Evolutionary conservation across 1,140 invertebrate genomes (phyloP).

Genomic region (Rhagoletis zephyria): DNA sequence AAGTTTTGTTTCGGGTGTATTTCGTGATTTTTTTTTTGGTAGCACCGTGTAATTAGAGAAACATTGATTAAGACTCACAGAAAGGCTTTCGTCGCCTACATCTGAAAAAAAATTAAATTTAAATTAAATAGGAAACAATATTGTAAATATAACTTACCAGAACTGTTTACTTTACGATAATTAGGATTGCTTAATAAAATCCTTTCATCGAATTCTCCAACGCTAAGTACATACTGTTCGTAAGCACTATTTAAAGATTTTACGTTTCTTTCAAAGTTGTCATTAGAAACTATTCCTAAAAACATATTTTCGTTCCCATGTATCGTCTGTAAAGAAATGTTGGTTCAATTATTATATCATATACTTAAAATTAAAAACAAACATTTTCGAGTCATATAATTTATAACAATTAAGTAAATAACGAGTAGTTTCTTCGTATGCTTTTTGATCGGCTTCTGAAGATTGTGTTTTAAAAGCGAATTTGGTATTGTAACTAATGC

Average conservation of each 20-base stretch:
- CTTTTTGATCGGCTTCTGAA: too few species aligned
- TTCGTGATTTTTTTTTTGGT: too few species aligned
- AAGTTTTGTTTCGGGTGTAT: too few species aligned
- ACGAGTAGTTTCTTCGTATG: too few species aligned
- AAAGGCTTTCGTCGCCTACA: constrained; percentile 40
- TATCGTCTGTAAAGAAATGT: constrained; percentile 60
- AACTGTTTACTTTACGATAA: constrained; percentile 54
- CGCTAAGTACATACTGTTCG: constrained; percentile 91
- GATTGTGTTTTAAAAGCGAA: too few species aligned
- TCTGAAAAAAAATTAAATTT: constrained; percentile 19
- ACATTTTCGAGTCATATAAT: too few species aligned
- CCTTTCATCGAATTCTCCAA: constrained; percentile 96
- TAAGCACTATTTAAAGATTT: constrained; percentile 91
- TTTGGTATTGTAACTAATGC: too few species aligned
- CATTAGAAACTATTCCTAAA: constrained; percentile 81
- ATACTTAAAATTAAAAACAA: too few species aligned
- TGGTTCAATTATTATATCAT: neutral
- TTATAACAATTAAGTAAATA: too few species aligned
- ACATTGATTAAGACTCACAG: constrained; percentile 34
- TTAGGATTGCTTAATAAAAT: constrained; percentile 85
- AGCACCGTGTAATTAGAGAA: too few species aligned
- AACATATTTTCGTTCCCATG: constrained; percentile 76
- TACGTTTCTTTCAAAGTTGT: constrained; percentile 85
- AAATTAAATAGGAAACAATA: neutral
- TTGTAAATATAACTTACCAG: constrained; percentile 10